These are phyloP conservation scores for Dysmachus trigonus DNA, from an alignment of 2,888 invertebrate species.

Conservation along the genomic window DNA sequence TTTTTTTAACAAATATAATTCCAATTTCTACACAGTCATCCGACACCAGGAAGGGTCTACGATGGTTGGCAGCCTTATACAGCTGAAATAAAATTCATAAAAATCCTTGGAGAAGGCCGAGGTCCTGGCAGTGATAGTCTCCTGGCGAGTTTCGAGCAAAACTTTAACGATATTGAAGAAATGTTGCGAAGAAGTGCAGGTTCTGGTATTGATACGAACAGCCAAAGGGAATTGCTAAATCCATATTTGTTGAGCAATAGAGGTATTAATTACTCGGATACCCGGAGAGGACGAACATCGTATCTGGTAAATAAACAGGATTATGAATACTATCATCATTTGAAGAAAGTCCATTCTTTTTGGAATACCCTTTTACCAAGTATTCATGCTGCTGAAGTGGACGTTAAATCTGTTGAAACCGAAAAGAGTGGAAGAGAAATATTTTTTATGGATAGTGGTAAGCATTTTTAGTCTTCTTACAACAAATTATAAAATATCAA, in stretches of 20 bases:
- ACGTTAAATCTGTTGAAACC: constrained; percentile 50
- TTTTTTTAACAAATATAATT: neutral
- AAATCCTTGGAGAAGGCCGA: constrained; percentile 57
- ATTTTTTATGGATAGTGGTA: constrained; percentile 40
- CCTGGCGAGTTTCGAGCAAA: constrained; percentile 53
- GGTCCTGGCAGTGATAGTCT: constrained; percentile 40
- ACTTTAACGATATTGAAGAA: constrained; percentile 57
- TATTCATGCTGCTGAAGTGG: constrained; percentile 44
- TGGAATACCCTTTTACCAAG: constrained; percentile 60
- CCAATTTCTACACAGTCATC: constrained; percentile 63
- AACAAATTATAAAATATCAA: neutral
- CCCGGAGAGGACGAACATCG: constrained; percentile 44
- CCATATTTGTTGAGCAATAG: constrained; percentile 43
- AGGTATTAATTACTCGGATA: constrained; percentile 1
- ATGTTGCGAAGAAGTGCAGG: constrained; percentile 53
- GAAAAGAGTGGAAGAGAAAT: constrained; percentile 49
- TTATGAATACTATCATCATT: constrained; percentile 57
- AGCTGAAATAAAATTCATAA: constrained; percentile 58
- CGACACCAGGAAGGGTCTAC: constrained; percentile 66
- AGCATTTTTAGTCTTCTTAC: neutral
- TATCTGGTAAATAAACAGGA: constrained; percentile 55
- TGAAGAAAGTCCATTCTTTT: constrained; percentile 61
- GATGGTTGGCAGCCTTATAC: constrained; percentile 72
- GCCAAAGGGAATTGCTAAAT: constrained; percentile 50
- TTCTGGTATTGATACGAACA: constrained; percentile 33